Conservation (phyloP, 2,797 vertebrate species). For the Trematomus bernacchii region DNA sequence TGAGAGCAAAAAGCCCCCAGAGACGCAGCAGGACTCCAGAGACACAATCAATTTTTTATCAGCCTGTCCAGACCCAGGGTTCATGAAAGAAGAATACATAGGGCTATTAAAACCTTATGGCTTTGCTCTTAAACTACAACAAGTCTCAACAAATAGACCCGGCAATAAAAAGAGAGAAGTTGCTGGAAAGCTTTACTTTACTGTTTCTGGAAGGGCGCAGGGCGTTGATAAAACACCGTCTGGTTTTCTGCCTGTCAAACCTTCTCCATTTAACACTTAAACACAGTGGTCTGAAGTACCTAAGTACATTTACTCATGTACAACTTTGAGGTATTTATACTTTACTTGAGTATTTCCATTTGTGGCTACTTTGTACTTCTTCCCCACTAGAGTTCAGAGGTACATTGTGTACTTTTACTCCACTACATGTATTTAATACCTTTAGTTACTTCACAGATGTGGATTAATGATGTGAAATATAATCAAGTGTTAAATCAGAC, state of each 20-base stretch:
- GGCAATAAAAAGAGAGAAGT: slow-evolving; percentile 62
- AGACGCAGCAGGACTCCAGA: slow-evolving; percentile 49
- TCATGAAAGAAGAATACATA: slow-evolving; percentile 64
- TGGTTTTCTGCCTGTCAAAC: slow-evolving; percentile 41
- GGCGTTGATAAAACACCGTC: slow-evolving; percentile 51
- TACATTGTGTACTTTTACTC: too few species aligned
- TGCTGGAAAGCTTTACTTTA: slow-evolving; percentile 42
- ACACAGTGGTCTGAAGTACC: too few species aligned
- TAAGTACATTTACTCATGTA: too few species aligned
- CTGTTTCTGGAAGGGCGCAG: neutral
- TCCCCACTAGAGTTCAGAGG: too few species aligned
- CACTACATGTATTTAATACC: too few species aligned
- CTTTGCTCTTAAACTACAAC: slow-evolving; percentile 75
- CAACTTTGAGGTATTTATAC: too few species aligned
- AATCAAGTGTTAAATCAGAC: too few species aligned
- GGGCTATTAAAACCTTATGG: slow-evolving; percentile 69
- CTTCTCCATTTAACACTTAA: slow-evolving; percentile 27
- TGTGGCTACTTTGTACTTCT: too few species aligned
- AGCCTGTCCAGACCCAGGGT: slow-evolving; percentile 48
- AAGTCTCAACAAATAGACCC: slow-evolving; percentile 70
- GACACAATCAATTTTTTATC: slow-evolving; percentile 74
- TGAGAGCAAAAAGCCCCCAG: slow-evolving; percentile 46
- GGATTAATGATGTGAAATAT: too few species aligned
- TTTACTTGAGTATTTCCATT: too few species aligned
- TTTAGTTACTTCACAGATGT: too few species aligned